A percentile compares a stretch with the other conserved stretches of the same genome.
These are phyloP conservation scores for Chiridota heheva DNA, from an alignment of 35 echinoderm and acorn worm genomes.

Conservation along the genomic window DNA sequence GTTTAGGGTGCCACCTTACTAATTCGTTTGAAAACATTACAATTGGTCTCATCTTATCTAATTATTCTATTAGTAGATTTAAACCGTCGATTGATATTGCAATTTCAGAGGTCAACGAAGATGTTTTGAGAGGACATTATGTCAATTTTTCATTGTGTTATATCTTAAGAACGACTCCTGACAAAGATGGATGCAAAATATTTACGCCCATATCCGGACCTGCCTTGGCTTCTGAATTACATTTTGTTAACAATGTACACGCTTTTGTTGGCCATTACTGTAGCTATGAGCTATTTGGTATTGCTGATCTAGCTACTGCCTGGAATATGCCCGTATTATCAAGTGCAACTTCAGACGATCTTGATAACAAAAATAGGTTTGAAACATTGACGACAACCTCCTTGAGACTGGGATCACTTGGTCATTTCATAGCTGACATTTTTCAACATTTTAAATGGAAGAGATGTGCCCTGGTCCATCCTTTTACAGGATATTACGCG, in stretches of 20 bases:
- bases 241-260: background rate
- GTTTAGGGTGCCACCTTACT: too few species aligned
- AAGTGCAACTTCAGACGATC: constrained; percentile 40
- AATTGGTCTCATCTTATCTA: too few species aligned
- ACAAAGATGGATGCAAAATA: too few species aligned
- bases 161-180: too few species aligned
- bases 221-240: constrained; percentile 31
- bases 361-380: constrained; percentile 58
- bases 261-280: constrained; percentile 69
- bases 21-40: too few species aligned
- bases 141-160: too few species aligned
- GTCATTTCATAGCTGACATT: constrained; percentile 2
- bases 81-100: too few species aligned
- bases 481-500: too few species aligned
- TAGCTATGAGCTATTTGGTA: constrained; percentile 28
- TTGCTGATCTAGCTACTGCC: constrained; percentile 55
- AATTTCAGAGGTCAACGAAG: too few species aligned
- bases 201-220: constrained; percentile 27
- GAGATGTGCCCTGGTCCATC: background rate
- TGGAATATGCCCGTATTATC: constrained; percentile 77
- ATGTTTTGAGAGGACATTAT: too few species aligned
- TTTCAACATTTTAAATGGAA: constrained; percentile 18
- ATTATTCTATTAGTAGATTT: too few species aligned
- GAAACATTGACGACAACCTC: constrained; percentile 62
- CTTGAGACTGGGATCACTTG: constrained; percentile 17